These are phyloP conservation scores for Microtus agrestis DNA, from an alignment of 2,797 vertebrate genomes.

Conservation along the genomic window DNA sequence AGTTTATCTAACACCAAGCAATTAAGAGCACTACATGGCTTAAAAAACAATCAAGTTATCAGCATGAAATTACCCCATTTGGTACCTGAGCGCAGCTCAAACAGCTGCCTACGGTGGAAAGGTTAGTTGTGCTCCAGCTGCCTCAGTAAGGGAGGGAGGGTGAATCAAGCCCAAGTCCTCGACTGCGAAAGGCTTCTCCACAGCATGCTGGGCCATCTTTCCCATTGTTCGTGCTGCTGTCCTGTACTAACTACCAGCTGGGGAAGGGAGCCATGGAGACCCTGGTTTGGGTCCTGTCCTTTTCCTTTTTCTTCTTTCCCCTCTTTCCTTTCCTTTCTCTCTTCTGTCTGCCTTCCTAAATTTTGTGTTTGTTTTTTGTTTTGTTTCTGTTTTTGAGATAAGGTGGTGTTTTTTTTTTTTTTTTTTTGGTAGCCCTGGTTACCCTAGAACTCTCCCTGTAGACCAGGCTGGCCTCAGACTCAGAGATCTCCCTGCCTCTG, in stretches of 20 bases:
- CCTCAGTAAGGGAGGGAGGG: background rate
- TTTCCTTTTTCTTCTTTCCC: background rate
- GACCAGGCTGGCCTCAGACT: background rate
- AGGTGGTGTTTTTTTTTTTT: background rate
- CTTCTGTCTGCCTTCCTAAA: background rate
- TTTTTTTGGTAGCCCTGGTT: background rate
- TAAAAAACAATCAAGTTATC: constrained; percentile 87
- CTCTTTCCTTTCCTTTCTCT: too few relatives aligned
- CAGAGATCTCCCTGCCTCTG: background rate
- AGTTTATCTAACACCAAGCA: constrained; percentile 87
- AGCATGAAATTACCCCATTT: constrained; percentile 71
- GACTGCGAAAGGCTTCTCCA: background rate
- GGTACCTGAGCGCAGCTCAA: constrained; percentile 70
- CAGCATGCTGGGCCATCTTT: background rate
- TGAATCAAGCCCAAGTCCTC: background rate
- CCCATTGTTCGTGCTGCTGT: background rate
- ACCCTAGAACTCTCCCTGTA: background rate
- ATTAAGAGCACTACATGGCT: constrained; percentile 86
- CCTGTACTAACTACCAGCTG: fast-evolving
- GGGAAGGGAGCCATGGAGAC: background rate
- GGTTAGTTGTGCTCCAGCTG: background rate
- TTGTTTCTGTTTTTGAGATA: too few relatives aligned
- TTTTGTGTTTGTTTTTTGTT: too few relatives aligned
- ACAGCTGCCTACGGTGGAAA: constrained; percentile 51
- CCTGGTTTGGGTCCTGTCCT: background rate